Conservation (phyloP, 2,113 vertebrate species). For the Dipodomys stephensi region DNA sequence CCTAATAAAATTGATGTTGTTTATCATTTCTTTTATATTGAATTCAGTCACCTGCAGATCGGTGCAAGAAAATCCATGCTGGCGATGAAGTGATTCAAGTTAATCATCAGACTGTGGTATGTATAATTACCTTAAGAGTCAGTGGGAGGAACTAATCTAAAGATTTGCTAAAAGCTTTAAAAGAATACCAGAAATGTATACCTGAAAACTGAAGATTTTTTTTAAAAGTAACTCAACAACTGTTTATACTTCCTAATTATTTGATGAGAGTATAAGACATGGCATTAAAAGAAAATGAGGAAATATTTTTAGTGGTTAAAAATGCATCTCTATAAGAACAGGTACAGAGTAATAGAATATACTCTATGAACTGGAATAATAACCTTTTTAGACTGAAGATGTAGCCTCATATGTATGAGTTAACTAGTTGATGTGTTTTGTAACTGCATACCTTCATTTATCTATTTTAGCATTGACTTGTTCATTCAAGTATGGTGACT, state of each 20-base stretch:
- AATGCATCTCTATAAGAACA: slow-evolving; percentile 42
- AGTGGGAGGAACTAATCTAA: slow-evolving; percentile 81
- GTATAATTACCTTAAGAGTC: slow-evolving; percentile 90
- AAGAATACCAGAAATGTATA: slow-evolving; percentile 48
- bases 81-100: slow-evolving; percentile 95
- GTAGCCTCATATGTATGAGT: not conserved
- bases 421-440: slow-evolving; percentile 33
- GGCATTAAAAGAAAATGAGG: slow-evolving; percentile 5
- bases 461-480: slow-evolving; percentile 43
- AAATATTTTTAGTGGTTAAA: slow-evolving; percentile 21
- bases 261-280: slow-evolving; percentile 47
- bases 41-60: slow-evolving; percentile 96
- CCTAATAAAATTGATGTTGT: slow-evolving; percentile 83
- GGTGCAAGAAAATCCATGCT: slow-evolving; percentile 98
- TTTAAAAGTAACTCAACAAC: slow-evolving; percentile 25
- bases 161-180: slow-evolving; percentile 60
- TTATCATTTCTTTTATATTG: slow-evolving; percentile 89
- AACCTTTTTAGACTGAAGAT: not conserved
- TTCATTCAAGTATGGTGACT: slow-evolving; percentile 16
- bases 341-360: not conserved
- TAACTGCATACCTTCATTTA: slow-evolving; percentile 46
- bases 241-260: slow-evolving; percentile 45
- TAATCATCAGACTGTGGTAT: slow-evolving; percentile 94
- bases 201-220: slow-evolving; percentile 25
- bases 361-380: not conserved